Conservation (phyloP, 1,140 invertebrate species). For the Drosophila aff. region DNA sequence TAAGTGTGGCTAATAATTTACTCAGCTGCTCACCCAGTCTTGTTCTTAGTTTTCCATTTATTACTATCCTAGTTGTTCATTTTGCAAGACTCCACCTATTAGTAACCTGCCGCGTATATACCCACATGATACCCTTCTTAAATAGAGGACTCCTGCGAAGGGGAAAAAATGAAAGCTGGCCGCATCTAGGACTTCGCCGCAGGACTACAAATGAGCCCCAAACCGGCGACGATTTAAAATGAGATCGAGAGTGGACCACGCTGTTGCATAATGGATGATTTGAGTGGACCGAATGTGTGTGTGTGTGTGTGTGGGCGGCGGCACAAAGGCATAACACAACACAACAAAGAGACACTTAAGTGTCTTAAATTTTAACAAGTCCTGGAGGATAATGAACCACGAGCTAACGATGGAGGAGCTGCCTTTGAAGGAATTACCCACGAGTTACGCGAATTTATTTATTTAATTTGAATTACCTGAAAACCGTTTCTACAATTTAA, state of each 20-base stretch:
- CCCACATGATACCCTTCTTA: background rate
- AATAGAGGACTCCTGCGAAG: conserved; percentile 1
- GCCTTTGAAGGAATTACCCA: conserved; percentile 3
- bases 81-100: background rate
- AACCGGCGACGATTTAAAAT: conserved; percentile 28
- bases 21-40: too few relatives aligned
- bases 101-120: background rate
- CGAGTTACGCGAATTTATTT: conserved; percentile 11
- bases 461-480: conserved; percentile 13
- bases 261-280: conserved; percentile 44
- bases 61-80: too few relatives aligned
- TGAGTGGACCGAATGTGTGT: conserved; percentile 6
- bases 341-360: conserved; percentile 32
- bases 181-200: conserved; percentile 18
- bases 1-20: background rate
- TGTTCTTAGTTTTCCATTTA: background rate
- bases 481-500: background rate
- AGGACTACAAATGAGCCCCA: conserved; percentile 43
- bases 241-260: conserved; percentile 40
- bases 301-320: background rate
- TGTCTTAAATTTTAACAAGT: conserved; percentile 20
- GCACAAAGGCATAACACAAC: conserved; percentile 1
- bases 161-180: conserved; percentile 8
- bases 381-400: conserved; percentile 20
- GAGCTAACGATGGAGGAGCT: conserved; percentile 1